These are phyloP conservation scores for Rhogogaster chlorosoma DNA, from an alignment of 2,888 invertebrate genomes.

Conservation along the genomic window DNA sequence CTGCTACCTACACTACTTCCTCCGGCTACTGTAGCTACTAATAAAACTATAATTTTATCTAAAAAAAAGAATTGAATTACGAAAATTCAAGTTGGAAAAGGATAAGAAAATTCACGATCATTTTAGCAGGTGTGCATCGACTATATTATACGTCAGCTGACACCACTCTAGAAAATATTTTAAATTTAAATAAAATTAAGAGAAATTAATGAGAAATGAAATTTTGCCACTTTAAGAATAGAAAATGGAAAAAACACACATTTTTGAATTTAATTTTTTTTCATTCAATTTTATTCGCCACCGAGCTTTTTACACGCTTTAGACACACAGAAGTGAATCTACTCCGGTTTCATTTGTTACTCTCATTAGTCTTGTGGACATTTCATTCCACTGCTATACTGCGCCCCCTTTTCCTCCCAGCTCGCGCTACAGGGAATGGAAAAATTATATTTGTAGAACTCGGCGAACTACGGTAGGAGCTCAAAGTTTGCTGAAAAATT, in stretches of 20 bases:
- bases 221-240: background rate
- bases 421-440: background rate
- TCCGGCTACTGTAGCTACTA: background rate
- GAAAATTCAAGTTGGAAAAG: background rate
- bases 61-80: background rate
- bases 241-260: background rate
- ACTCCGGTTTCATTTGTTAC: conserved; percentile 40
- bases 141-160: too few species aligned
- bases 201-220: too few species aligned
- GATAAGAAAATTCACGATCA: background rate
- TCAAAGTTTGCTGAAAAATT: conserved; percentile 26
- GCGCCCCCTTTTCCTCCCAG: background rate
- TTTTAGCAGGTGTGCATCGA: too few species aligned
- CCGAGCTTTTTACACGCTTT: background rate
- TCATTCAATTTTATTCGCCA: background rate
- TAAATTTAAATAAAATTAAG: too few species aligned
- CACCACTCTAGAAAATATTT: too few species aligned
- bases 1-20: background rate
- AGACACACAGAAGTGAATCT: conserved; percentile 12
- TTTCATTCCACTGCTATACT: conserved; percentile 25
- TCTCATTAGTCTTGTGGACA: conserved; percentile 49
- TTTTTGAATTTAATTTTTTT: background rate
- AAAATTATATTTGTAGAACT: conserved; percentile 26
- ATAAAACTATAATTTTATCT: background rate
- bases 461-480: background rate